Conservation (phyloP, 2,888 invertebrate species). For the Paralinhomoeus sp. region DNA sequence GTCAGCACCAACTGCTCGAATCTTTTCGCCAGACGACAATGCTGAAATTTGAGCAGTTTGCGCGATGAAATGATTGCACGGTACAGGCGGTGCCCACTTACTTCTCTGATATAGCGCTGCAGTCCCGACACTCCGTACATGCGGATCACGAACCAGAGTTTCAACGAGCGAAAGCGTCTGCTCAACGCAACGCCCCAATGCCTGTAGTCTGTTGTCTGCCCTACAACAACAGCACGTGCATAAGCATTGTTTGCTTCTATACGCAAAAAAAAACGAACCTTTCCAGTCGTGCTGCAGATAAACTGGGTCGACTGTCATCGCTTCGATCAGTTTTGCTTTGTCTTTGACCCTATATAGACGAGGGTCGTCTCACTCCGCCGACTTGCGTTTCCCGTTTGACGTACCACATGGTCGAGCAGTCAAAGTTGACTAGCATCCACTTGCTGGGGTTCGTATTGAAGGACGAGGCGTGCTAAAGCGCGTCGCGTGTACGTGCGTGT, state of each 20-base stretch:
- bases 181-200: slow-evolving; percentile 47
- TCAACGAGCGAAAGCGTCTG: slow-evolving; percentile 74
- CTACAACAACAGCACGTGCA: no score
- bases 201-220: no score
- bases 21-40: slow-evolving; percentile 42
- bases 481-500: no score
- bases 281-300: slow-evolving; percentile 90
- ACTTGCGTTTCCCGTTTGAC: no score
- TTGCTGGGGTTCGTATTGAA: slow-evolving; percentile 96
- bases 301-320: slow-evolving; percentile 90
- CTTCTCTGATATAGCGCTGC: slow-evolving; percentile 63
- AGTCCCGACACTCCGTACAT: slow-evolving; percentile 74
- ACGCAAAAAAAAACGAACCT: no score
- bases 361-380: no score
- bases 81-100: no score
- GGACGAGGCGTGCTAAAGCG: no score
- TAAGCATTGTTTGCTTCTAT: no score
- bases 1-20: slow-evolving; percentile 47
- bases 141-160: slow-evolving; percentile 87
- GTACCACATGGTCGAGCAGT: slow-evolving; percentile 96
- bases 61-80: no score
- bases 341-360: slow-evolving; percentile 65
- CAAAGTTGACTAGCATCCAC: slow-evolving; percentile 96
- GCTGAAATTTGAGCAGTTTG: no score
- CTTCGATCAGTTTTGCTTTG: slow-evolving; percentile 69